Conservation (phyloP, 2,888 invertebrate genomes). For the Nemoura dubitans region DNA sequence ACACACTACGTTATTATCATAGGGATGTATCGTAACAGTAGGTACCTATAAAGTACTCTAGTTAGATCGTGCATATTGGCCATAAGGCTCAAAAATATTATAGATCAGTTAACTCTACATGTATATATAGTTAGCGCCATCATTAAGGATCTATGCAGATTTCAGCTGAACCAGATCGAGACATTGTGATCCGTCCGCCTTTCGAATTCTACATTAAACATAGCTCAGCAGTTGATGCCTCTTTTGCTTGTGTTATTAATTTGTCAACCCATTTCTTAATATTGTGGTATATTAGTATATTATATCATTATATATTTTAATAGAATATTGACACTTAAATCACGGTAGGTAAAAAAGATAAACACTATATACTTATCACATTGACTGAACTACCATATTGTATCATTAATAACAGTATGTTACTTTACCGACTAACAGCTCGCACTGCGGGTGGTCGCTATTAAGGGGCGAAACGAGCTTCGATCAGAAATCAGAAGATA, state of each 20-base stretch:
- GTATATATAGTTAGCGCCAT: not conserved
- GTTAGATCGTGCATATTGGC: slow-evolving; percentile 31
- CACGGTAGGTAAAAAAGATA: slow-evolving; percentile 50
- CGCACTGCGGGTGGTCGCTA: not conserved
- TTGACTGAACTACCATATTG: slow-evolving; percentile 38
- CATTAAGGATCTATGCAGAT: not conserved
- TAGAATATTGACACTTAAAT: slow-evolving; percentile 50
- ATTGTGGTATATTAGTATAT: slow-evolving; percentile 31
- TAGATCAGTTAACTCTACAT: slow-evolving; percentile 13
- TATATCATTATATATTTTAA: slow-evolving; percentile 38
- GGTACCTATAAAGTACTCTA: slow-evolving; percentile 3
- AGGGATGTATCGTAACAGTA: not conserved
- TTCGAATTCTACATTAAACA: not conserved
- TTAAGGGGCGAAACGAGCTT: not conserved
- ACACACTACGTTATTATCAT: not conserved
- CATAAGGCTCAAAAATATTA: slow-evolving; percentile 23
- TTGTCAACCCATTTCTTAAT: slow-evolving; percentile 10
- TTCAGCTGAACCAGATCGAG: not conserved
- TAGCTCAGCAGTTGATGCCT: not conserved
- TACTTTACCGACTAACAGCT: slow-evolving; percentile 9
- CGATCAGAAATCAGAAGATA: not conserved
- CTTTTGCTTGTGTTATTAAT: not conserved
- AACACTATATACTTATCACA: slow-evolving; percentile 41
- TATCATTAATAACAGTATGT: not conserved
- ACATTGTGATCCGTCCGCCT: not conserved